These are phyloP conservation scores for Scaptomyza reducta DNA, from an alignment of 2,888 invertebrate species.

Conservation along the genomic window DNA sequence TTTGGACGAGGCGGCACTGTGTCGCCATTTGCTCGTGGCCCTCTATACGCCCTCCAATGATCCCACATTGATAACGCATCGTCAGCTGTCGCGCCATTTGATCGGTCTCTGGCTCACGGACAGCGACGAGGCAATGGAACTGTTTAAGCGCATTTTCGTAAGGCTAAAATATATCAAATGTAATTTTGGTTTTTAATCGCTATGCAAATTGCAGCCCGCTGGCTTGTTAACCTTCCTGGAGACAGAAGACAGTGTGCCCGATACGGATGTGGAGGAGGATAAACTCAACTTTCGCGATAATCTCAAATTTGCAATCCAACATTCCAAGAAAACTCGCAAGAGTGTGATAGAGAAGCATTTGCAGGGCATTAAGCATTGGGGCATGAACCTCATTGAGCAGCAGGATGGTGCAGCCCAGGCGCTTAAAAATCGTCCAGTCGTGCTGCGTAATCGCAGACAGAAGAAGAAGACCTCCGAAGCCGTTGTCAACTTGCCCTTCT, in stretches of 20 bases:
- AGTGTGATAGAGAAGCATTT: slow-evolving; percentile 93
- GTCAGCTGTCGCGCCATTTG: slow-evolving; percentile 96
- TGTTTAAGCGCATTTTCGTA: slow-evolving; percentile 95
- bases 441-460: slow-evolving; percentile 93
- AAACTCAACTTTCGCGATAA: slow-evolving; percentile 94
- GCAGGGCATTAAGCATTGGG: slow-evolving; percentile 89
- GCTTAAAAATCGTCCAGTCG: slow-evolving; percentile 91
- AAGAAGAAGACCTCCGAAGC: slow-evolving; percentile 83
- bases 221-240: slow-evolving; percentile 96
- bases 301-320: slow-evolving; percentile 95
- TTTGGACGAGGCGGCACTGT: slow-evolving; percentile 97
- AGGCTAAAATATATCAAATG: slow-evolving; percentile 57
- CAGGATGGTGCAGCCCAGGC: slow-evolving; percentile 83
- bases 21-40: slow-evolving; percentile 95
- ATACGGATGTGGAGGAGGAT: slow-evolving; percentile 88
- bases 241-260: slow-evolving; percentile 90
- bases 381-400: slow-evolving; percentile 84
- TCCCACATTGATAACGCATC: slow-evolving; percentile 91
- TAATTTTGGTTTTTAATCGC: background rate
- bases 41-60: slow-evolving; percentile 94
- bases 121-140: slow-evolving; percentile 94
- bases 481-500: slow-evolving; percentile 87
- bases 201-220: slow-evolving; percentile 88
- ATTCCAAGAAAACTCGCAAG: slow-evolving; percentile 88
- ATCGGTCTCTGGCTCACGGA: slow-evolving; percentile 98